A percentile compares a stretch with the other conserved stretches of the same genome.
Conservation (phyloP, 2,113 vertebrate species). For the Chaetura pelagica region DNA sequence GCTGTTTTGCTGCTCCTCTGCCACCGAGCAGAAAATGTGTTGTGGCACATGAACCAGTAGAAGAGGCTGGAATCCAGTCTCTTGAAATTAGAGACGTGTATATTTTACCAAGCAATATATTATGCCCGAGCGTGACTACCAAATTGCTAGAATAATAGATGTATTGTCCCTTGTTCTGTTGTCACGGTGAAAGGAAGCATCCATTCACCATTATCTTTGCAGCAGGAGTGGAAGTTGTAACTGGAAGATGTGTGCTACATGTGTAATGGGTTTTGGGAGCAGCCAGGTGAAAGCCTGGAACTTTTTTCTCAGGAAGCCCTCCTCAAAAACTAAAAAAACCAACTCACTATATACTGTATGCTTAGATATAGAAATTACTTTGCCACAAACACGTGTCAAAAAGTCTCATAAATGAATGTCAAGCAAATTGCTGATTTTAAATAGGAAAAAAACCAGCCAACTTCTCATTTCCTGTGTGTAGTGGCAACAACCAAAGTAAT, state of each 20-base stretch:
- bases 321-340: not conserved
- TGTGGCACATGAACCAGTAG: not conserved
- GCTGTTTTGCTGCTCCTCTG: not conserved
- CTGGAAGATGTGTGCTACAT: rapidly evolving
- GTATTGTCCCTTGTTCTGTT: not conserved
- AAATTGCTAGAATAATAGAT: not conserved
- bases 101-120: not conserved
- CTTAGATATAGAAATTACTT: not conserved
- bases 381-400: not conserved
- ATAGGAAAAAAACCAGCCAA: not conserved
- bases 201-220: rapidly evolving
- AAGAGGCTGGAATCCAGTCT: not conserved
- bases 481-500: conserved; percentile 23
- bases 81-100: not conserved
- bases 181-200: not conserved
- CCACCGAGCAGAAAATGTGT: not conserved
- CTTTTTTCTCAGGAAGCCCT: not conserved
- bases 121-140: not conserved
- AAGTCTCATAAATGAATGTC: conserved; percentile 10
- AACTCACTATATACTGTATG: not conserved
- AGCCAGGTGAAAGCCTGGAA: not conserved
- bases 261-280: not conserved
- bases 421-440: not conserved
- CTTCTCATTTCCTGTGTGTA: conserved; percentile 8
- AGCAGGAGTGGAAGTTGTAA: not conserved